Conservation (phyloP, 2,113 vertebrate species). For the Cyprinus carpio region DNA sequence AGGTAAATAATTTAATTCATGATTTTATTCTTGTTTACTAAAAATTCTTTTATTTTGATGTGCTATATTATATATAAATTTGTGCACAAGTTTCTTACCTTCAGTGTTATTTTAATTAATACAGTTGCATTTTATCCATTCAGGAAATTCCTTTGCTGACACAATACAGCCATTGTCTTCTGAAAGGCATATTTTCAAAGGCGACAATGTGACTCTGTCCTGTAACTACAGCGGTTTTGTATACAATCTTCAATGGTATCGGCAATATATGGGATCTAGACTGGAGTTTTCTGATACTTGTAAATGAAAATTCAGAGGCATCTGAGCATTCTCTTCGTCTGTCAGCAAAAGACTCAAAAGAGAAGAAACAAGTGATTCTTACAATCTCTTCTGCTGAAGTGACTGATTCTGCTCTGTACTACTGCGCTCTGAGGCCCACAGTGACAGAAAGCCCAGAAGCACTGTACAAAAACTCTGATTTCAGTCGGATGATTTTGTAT, state of each 20-base stretch:
- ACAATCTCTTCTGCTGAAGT: slow-evolving; percentile 15
- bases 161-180: not conserved
- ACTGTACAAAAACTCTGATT: not conserved
- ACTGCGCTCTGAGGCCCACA: slow-evolving; percentile 47
- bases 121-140: not conserved
- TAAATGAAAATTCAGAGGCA: slow-evolving; percentile 2
- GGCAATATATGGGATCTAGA: not conserved
- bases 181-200: not conserved
- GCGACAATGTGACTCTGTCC: not conserved
- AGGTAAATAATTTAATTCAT: not conserved
- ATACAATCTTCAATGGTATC: slow-evolving; percentile 13
- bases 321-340: not conserved
- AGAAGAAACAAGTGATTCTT: slow-evolving; percentile 21
- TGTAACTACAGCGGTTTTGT: not conserved
- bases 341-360: not conserved
- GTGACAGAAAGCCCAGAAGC: slow-evolving; percentile 21
- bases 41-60: not conserved
- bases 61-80: not conserved
- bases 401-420: slow-evolving; percentile 42
- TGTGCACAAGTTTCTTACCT: not conserved
- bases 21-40: not conserved
- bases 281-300: not conserved
- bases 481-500: not conserved
- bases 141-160: not conserved
- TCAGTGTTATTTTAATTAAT: not conserved